These are phyloP conservation scores for Oryzias sinensis DNA, from an alignment of 2,797 vertebrate species.

Conservation along the genomic window DNA sequence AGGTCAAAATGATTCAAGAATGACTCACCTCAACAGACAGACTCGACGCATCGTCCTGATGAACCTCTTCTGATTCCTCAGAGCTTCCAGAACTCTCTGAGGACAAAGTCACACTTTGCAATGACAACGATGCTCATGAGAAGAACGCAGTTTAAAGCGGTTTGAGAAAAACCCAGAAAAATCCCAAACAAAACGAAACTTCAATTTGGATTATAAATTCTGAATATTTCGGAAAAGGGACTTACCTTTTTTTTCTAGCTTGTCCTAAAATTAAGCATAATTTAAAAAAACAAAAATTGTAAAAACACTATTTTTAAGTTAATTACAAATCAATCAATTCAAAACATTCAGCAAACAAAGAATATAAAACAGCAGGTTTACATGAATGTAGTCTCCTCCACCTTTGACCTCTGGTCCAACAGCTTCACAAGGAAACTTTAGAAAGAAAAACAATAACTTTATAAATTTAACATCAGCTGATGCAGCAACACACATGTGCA, in stretches of 20 bases:
- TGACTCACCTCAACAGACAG: conserved; percentile 6
- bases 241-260: conserved; percentile 27
- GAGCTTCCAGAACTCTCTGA: conserved; percentile 11
- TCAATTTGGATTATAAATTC: no score
- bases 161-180: no score
- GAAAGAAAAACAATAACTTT: background rate
- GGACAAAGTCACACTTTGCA: background rate
- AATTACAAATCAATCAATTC: background rate
- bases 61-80: background rate
- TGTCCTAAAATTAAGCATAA: conserved; percentile 18
- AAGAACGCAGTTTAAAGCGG: no score
- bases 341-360: background rate
- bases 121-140: background rate
- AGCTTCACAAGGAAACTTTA: background rate
- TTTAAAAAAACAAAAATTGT: background rate
- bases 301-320: background rate
- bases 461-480: background rate
- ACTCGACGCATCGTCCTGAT: background rate
- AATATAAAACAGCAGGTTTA: background rate
- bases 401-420: background rate
- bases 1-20: background rate
- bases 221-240: conserved; percentile 3
- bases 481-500: background rate
- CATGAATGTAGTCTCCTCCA: background rate
- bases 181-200: no score